Evolutionary conservation across 2,888 invertebrate species (phyloP), one percentile per base, ranked within the genome.

Genomic region (Tinea pellionella): DNA sequence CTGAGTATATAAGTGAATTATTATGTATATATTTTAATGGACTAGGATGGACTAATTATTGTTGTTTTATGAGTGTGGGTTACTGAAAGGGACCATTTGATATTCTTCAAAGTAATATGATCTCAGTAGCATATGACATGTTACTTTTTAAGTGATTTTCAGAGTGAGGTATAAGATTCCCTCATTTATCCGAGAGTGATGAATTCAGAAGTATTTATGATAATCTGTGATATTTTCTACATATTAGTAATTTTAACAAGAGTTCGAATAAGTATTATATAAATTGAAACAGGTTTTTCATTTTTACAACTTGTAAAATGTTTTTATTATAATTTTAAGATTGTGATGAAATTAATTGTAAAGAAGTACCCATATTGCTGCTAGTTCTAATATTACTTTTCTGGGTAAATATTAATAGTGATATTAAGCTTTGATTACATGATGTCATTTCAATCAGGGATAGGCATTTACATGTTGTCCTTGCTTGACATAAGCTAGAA

Each of bases 61-160:
- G 47, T 16, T 8, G 13, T 61, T 60, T 61, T 59, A 57, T 56
- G 32, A 37, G 60, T 63, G 56, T 62, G 60, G 61, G 61, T 58
- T 60, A 61, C 64, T 32, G 13, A 47, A 56, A 62, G 59, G 64
- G 64, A 67, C 66, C 63, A 56, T 62, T 24, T 24, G 47, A 56
- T 24, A 32, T 47, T 42, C 4, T 9, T n/a, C 15, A 47, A 47
- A 47, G 47, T n/a, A 16, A 16, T 47, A 47, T 13, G 47, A 47
- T 47, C 47, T 47, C 47, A 47, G 2, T 41, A 47, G 13, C 47
- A 16, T 15, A 9, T 9, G n/a, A 37, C 2, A 37, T 9, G 37
- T 47, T 47, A 41, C 13, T 4, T n/a, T 4, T 47, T 9, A 47
- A 47, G 47, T 47, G 47, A 47, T 12, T 37, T 37, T 47, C 47